These are phyloP conservation scores for Antheraea yamamai DNA, from an alignment of 2,888 invertebrate species.

Conservation along the genomic window DNA sequence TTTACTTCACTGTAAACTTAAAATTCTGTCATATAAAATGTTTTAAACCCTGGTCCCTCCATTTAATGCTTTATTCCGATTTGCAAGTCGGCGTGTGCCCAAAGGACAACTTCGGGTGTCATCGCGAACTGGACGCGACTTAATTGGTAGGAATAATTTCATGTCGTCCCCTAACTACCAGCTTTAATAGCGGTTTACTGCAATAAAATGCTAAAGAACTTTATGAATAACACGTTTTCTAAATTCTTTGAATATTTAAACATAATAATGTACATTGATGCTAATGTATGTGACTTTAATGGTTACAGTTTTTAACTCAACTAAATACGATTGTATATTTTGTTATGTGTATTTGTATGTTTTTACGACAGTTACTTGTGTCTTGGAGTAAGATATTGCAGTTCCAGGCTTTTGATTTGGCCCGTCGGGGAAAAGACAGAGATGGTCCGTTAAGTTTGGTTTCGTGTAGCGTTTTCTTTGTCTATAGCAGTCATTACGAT, in stretches of 20 bases:
- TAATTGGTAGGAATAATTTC: constrained; percentile 61
- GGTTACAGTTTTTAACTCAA: not conserved
- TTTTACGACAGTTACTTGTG: not conserved
- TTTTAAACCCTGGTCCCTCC: constrained; percentile 30
- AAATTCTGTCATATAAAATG: too few relatives aligned
- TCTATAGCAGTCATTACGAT: too few relatives aligned
- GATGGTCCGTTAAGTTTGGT: too few relatives aligned
- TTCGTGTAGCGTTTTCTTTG: too few relatives aligned
- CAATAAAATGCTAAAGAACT: constrained; percentile 48
- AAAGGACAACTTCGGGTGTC: constrained; percentile 61
- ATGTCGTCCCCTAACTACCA: constrained; percentile 51
- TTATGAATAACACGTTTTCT: constrained; percentile 33
- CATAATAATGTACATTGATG: constrained; percentile 2
- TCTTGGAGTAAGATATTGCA: not conserved
- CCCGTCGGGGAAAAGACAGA: too few relatives aligned
- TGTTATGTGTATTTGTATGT: not conserved
- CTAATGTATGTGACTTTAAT: not conserved
- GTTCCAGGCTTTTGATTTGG: not conserved
- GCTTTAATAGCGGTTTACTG: constrained; percentile 55
- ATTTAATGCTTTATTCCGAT: constrained; percentile 38
- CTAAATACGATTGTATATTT: not conserved
- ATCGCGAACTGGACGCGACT: constrained; percentile 46
- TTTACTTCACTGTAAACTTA: too few relatives aligned
- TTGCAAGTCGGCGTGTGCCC: constrained; percentile 52
- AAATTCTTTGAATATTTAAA: constrained; percentile 33